These are phyloP conservation scores for Tenualosa ilisha DNA, from an alignment of 2,797 vertebrate species.

Conservation along the genomic window DNA sequence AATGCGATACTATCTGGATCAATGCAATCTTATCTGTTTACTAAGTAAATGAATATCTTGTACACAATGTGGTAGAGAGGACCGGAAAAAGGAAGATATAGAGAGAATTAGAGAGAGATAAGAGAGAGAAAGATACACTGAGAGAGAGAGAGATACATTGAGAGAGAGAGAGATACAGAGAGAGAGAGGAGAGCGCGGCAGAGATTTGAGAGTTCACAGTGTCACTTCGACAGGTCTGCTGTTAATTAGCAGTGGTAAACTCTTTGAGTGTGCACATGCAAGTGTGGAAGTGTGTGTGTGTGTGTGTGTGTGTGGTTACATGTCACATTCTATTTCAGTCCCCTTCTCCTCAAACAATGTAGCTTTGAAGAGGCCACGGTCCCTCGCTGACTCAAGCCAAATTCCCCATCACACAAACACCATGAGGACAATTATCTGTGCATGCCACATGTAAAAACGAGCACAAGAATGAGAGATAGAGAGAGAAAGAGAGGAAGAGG, in stretches of 20 bases:
- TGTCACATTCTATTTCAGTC: slow-evolving; percentile 36
- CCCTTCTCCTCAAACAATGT: slow-evolving; percentile 42
- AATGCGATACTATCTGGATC: neutral
- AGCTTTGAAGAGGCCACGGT: slow-evolving; percentile 41
- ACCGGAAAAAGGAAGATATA: neutral
- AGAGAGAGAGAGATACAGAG: slow-evolving; percentile 27
- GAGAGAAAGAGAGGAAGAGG: neutral
- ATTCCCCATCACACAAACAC: slow-evolving; percentile 31
- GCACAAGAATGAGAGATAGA: neutral
- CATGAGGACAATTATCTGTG: slow-evolving; percentile 48
- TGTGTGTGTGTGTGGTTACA: neutral
- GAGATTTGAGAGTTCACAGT: slow-evolving; percentile 19
- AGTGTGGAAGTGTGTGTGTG: neutral
- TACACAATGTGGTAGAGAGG: neutral
- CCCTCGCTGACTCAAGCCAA: slow-evolving; percentile 30
- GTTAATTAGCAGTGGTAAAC: slow-evolving; percentile 5
- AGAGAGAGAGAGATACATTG: neutral
- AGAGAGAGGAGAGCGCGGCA: slow-evolving; percentile 11
- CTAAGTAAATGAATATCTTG: neutral
- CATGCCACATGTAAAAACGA: slow-evolving; percentile 35
- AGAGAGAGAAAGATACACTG: neutral
- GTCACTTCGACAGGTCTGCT: slow-evolving; percentile 3
- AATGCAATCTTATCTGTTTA: neutral
- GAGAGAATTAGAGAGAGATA: neutral
- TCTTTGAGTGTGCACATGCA: neutral